Evolutionary conservation across 2,797 vertebrate genomes (phyloP).

Genomic region (Amblyopsis hoosieri): DNA sequence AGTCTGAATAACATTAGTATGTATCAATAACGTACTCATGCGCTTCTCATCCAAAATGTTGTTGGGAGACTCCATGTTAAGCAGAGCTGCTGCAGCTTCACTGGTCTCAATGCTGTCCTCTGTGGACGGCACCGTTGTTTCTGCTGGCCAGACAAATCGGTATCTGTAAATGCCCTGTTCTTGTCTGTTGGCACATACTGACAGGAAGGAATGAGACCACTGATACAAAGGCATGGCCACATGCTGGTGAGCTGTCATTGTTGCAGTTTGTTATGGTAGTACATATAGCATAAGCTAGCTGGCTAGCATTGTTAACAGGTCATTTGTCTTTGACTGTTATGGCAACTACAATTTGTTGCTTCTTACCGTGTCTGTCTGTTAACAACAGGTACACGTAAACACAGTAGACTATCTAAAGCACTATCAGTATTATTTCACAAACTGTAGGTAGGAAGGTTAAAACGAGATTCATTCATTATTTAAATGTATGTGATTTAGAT

Average conservation of each 20-base stretch:
- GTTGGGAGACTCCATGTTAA: conserved; percentile 88
- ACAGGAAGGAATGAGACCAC: no score
- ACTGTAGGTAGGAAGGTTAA: no score
- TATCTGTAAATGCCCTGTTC: neutral
- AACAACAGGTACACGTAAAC: neutral
- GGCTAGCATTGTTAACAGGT: neutral
- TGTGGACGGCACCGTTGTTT: conserved; percentile 72
- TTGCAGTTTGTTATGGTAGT: conserved; percentile 4
- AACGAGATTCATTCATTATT: no score
- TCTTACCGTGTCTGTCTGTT: neutral
- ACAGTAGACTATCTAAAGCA: no score
- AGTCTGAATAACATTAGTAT: no score
- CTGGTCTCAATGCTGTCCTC: conserved; percentile 83
- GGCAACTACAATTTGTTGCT: neutral
- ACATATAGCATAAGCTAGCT: conserved; percentile 1
- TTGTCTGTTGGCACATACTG: no score
- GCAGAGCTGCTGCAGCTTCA: conserved; percentile 82
- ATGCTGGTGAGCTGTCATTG: no score
- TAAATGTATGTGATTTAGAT: no score
- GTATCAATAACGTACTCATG: conserved; percentile 78
- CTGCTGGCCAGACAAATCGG: conserved; percentile 50
- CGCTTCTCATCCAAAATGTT: conserved; percentile 89
- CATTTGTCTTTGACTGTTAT: conserved; percentile 4
- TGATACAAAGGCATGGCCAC: no score
- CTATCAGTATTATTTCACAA: no score